These are phyloP conservation scores for Synergus itoensis DNA, from an alignment of 2,888 invertebrate species.

Conservation along the genomic window DNA sequence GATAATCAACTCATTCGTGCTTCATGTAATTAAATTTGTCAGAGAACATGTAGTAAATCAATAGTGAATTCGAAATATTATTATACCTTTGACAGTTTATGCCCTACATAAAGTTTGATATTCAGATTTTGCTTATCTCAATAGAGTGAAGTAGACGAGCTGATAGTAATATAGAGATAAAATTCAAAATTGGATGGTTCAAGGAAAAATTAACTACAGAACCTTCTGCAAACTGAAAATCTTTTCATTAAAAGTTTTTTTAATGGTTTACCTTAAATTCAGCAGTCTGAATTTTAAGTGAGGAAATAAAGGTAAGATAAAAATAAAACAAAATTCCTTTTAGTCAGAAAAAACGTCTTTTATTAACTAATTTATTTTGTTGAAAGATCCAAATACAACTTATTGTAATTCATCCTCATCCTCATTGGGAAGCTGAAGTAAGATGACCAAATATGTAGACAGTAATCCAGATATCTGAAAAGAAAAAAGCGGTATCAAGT, in stretches of 20 bases:
- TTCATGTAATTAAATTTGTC: neutral
- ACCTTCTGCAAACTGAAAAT: no score
- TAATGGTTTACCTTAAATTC: no score
- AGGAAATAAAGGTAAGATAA: no score
- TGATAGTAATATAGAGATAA: conserved; percentile 1
- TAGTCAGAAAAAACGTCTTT: neutral
- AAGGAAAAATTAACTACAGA: no score
- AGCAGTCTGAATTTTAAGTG: no score
- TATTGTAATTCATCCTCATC: neutral
- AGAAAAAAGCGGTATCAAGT: conserved; percentile 22
- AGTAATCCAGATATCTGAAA: conserved; percentile 67
- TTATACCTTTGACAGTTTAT: neutral
- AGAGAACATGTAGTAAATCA: neutral
- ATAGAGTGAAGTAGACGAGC: neutral
- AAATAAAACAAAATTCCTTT: no score
- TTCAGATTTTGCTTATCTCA: neutral
- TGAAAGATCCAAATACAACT: neutral
- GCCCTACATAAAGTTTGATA: neutral
- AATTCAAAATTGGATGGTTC: neutral
- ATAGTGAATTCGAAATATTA: conserved; percentile 24
- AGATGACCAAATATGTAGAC: conserved; percentile 72
- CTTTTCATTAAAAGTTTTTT: no score
- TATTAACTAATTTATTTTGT: neutral
- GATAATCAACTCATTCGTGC: neutral
- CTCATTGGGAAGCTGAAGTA: conserved; percentile 68